phyloP scores from a whole-genome alignment of 1,140 invertebrate genomes.

The Latrodectus geometricus region DNA sequence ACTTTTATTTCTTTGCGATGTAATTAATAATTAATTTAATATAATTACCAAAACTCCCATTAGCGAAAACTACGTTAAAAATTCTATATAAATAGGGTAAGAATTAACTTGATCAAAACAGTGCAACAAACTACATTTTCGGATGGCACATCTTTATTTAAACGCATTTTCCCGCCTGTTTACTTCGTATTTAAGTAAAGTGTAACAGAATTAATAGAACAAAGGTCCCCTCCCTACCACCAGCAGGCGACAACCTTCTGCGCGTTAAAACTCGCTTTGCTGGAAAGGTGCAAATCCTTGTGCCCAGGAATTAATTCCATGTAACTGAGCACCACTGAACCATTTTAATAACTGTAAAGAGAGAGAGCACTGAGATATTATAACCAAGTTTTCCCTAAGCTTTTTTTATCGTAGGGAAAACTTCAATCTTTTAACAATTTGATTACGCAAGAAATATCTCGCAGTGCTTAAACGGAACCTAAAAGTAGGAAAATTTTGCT shows the following conservation, averaged over 20 bases:
- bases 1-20: too few relatives aligned
- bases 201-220: slow-evolving; percentile 2
- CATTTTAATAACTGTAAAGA: slow-evolving; percentile 5
- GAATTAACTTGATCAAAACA: too few relatives aligned
- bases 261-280: not conserved
- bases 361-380: not conserved
- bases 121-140: too few relatives aligned
- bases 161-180: not conserved
- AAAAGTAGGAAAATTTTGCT: not conserved
- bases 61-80: too few relatives aligned
- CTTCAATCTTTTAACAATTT: slow-evolving; percentile 14
- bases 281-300: not conserved
- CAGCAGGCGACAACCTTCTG: not conserved
- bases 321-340: slow-evolving; percentile 5
- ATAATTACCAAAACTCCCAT: too few relatives aligned
- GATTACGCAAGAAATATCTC: slow-evolving; percentile 27
- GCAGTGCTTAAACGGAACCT: not conserved
- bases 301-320: slow-evolving; percentile 28
- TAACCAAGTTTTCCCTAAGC: not conserved
- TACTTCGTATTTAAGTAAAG: not conserved
- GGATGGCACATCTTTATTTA: too few relatives aligned
- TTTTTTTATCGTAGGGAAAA: not conserved
- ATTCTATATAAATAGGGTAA: too few relatives aligned
- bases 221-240: not conserved
- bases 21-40: too few relatives aligned